These are phyloP conservation scores for Argyrosomus regius DNA, from an alignment of 2,797 vertebrate species.

Conservation along the genomic window DNA sequence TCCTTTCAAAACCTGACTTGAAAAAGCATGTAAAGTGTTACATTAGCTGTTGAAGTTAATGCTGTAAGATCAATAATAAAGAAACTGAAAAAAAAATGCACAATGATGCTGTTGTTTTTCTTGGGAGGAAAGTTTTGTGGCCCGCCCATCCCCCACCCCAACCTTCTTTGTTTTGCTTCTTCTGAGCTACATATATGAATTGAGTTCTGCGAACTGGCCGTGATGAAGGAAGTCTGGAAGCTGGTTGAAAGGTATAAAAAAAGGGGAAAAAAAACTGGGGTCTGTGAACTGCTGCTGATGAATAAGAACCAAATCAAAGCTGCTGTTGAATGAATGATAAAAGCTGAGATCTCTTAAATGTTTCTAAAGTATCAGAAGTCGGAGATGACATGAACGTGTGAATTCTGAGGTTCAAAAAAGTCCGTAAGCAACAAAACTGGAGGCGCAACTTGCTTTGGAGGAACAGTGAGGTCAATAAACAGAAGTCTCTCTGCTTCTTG, in stretches of 20 bases:
- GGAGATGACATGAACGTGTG: not conserved
- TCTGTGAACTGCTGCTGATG: not conserved
- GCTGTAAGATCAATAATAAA: no score
- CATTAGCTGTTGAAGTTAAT: no score
- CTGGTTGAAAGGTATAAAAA: not conserved
- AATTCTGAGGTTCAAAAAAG: slow-evolving; percentile 15
- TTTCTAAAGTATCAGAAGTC: slow-evolving; percentile 12
- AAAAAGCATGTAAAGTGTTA: no score
- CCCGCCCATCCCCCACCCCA: no score
- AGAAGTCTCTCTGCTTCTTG: not conserved
- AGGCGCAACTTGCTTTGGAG: not conserved
- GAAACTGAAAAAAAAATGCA: no score
- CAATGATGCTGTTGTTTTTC: no score
- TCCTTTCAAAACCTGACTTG: no score
- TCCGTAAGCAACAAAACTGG: not conserved
- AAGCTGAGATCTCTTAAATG: slow-evolving; percentile 3
- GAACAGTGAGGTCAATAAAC: slow-evolving; percentile 31
- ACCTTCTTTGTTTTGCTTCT: not conserved
- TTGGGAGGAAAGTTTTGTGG: no score
- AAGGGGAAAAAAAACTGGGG: not conserved
- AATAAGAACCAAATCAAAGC: slow-evolving; percentile 8
- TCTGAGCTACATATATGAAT: not conserved
- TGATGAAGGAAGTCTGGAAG: slow-evolving; percentile 13
- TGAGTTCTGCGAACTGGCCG: not conserved
- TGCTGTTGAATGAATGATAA: slow-evolving; percentile 9